These are phyloP conservation scores for Mus spicilegus DNA, from an alignment of 2,113 vertebrate species.

Conservation along the genomic window DNA sequence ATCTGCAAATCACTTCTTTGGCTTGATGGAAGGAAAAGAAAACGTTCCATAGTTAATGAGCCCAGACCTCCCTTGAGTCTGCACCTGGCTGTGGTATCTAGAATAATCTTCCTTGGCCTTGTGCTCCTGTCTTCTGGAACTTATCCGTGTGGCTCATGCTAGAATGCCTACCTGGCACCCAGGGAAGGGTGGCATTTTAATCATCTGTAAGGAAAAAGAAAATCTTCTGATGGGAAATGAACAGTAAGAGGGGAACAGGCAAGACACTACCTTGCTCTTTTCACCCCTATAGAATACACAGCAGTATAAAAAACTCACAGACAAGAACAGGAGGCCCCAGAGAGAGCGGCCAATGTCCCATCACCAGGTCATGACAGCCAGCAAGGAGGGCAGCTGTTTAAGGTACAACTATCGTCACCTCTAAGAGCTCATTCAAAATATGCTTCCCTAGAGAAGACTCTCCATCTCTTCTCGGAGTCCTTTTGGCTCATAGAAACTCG, in stretches of 20 bases:
- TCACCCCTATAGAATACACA: neutral
- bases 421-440: slow-evolving; percentile 26
- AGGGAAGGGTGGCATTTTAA: neutral
- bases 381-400: neutral
- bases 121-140: neutral
- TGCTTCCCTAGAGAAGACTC: neutral
- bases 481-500: neutral
- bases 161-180: neutral
- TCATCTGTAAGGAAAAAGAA: neutral
- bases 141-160: neutral
- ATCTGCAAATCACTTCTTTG: neutral
- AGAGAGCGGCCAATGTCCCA: neutral
- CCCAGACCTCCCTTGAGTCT: neutral
- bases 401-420: neutral
- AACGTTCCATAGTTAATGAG: slow-evolving; percentile 11
- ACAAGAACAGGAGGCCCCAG: neutral
- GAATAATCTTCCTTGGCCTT: neutral
- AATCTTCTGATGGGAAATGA: neutral
- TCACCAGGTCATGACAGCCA: neutral
- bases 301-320: neutral
- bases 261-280: neutral
- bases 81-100: neutral
- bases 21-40: neutral
- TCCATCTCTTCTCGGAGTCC: slow-evolving; percentile 7
- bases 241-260: neutral